Evolutionary conservation across 2,888 invertebrate species (phyloP).

Genomic region (Drosophila demipolita): DNA sequence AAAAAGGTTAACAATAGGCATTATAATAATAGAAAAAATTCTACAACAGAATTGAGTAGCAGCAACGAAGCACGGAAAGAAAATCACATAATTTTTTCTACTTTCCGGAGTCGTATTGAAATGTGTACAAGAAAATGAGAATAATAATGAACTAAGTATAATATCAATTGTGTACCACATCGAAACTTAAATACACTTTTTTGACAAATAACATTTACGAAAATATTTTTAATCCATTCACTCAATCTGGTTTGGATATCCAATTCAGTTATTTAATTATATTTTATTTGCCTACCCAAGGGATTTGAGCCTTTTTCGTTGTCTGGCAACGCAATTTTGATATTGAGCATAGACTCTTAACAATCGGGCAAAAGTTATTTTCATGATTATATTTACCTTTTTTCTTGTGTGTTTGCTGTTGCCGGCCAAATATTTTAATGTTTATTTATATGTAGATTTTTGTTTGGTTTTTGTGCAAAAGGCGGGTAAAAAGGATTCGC

Average conservation of each 20-base stretch:
- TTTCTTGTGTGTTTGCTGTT: slow-evolving; percentile 24
- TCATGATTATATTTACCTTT: slow-evolving; percentile 30
- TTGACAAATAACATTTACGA: neutral
- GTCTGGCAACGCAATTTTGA: slow-evolving; percentile 27
- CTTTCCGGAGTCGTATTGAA: slow-evolving; percentile 53
- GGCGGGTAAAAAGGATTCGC: slow-evolving; percentile 58
- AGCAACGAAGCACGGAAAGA: slow-evolving; percentile 46
- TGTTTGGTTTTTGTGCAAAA: slow-evolving; percentile 46
- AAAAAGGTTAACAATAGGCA: slow-evolving; percentile 31
- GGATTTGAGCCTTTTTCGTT: slow-evolving; percentile 10
- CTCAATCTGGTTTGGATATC: neutral
- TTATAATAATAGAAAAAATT: slow-evolving; percentile 19
- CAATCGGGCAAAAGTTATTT: slow-evolving; percentile 22
- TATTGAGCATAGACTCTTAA: slow-evolving; percentile 34
- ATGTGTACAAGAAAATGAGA: slow-evolving; percentile 14
- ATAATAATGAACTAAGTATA: slow-evolving; percentile 26
- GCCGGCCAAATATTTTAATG: slow-evolving; percentile 78
- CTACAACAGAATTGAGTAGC: slow-evolving; percentile 5
- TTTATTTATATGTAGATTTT: slow-evolving; percentile 82
- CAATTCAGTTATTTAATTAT: neutral
- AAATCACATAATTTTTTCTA: slow-evolving; percentile 44
- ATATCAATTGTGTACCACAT: neutral
- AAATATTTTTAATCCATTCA: neutral
- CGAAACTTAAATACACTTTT: slow-evolving; percentile 34
- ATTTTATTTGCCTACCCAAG: slow-evolving; percentile 1